Evolutionary conservation across 2,113 vertebrate genomes (phyloP).

Genomic region (Myrmophylax atrothorax): DNA sequence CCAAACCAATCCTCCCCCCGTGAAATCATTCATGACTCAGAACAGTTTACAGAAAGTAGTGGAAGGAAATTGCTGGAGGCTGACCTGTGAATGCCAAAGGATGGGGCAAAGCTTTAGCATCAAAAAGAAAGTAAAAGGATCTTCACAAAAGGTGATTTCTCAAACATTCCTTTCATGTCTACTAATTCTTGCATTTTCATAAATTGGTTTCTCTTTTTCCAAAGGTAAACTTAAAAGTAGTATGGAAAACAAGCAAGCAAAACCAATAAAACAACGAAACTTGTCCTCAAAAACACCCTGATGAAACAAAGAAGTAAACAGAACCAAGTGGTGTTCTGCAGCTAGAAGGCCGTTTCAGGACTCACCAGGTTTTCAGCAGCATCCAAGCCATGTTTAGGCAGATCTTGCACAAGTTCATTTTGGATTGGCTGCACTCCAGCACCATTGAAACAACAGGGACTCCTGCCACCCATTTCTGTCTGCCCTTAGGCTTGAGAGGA

Average conservation of each 20-base stretch:
- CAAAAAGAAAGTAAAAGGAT: not conserved
- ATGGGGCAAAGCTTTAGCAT: not conserved
- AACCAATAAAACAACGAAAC: not conserved
- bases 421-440: not conserved
- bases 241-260: not conserved
- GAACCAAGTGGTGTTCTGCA: not conserved
- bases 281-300: not conserved
- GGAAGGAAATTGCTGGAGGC: not conserved
- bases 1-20: not conserved
- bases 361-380: not conserved
- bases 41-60: not conserved
- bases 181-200: not conserved
- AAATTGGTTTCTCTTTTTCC: not conserved
- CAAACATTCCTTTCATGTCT: not conserved
- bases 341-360: not conserved
- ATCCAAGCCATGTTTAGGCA: not conserved
- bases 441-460: not conserved
- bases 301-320: not conserved
- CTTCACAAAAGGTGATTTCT: not conserved
- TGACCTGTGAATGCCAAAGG: not conserved
- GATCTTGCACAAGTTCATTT: fast-evolving
- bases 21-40: not conserved
- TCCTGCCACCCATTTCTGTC: not conserved
- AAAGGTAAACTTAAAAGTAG: not conserved
- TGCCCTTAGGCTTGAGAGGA: not conserved